Evolutionary conservation across 2,797 vertebrate genomes (phyloP), one percentile per base, ranked within the genome.

Genomic region (Anas capensis): DNA sequence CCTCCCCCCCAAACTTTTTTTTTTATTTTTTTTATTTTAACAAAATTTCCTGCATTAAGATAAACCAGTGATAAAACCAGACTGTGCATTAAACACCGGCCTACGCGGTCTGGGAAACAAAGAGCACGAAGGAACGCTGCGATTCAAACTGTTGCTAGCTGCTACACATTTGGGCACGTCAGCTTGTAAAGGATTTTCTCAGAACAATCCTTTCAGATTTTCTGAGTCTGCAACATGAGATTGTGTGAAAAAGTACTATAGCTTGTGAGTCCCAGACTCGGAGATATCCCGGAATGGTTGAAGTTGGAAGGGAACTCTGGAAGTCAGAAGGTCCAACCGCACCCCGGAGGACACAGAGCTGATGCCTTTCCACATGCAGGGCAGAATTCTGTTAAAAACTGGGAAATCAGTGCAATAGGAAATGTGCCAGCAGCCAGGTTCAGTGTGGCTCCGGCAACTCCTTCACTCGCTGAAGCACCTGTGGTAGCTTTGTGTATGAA

Each of bases 11-110:
- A 12, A 11, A 33, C 3, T 18, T 11, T 26, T 17, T 16, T 14
- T 48, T 31, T 40, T 54, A 18, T 40, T 54, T 26, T 91, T 86
- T 82, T 54, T 1, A 20, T 86, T 82, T 54, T 1, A 20, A 1
- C 44, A 75, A n/a, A 49, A 49, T 94, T 88, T 90, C 73, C 60
- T 94, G 75, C 89, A 69, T 86, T 71, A 79, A 76, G 87, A 91
- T 58, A 77, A 91, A 83, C 33, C 24, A 81, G 20, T n/a, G 82
- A 70, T 60, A 76, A 71, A 87, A 73, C 38, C 23, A 51, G 83
- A 73, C n/a, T 79, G 56, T 76, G 81, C 64, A 36, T 56, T 88
- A 53, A 95, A 90, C 80, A 66, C 31, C 46, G 33, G 70, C 86
- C 82, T 77, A 86, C 54, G 19, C 7, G 23, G 66, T 49, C 90